Evolutionary conservation across 1,140 invertebrate species (phyloP), one percentile per base, ranked within the genome.

Genomic region (Brachionus asplanchnoidis): DNA sequence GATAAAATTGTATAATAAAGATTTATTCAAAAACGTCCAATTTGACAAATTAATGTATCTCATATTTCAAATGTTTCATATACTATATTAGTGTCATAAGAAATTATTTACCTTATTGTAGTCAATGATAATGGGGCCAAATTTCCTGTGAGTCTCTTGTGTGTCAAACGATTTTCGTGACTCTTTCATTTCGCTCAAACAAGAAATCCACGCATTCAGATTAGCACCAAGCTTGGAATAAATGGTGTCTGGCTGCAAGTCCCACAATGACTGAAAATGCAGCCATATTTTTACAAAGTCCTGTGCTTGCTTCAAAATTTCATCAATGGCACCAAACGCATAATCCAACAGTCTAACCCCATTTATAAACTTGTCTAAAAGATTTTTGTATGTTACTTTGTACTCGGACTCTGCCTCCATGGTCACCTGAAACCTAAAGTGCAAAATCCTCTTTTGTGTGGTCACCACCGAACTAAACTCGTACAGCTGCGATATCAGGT

Each of bases 101-200:
- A 56, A 6, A 60, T 26, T 20, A 26, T 20, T 60, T 60, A 60
- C 53, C 86, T 88, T 66, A 56, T 85, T 85, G 44, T 60, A 85
- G n/a, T 99, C 97, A 85, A 99, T 96, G 12, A 98, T 93, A n/a
- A 99, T 94, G 0, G 97, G 96, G 2, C 97, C 97, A 90, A 99
- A 97, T 88, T 95, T 95, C 85, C 95, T 94, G 75, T 95, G 92
- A 0, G 96, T 97, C 88, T 99, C 98, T 0, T 97, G 97, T 0
- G 97, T 99, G 89, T 99, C 97, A 90, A 99, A 99, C 0, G 96
- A 99, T 11, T 95, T 95, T 85, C 97, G 92, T 1, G 96, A 96
- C 89, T 96, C 95, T 87, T 93, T 98, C 86, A 99, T 99, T 88
- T 99, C 97, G 89, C 97, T 97, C 1, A 99, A 91, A 87, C 95